Base-by-base conservation (phyloP, 2,113 vertebrate species). In the Podarcis muralis region DNA sequence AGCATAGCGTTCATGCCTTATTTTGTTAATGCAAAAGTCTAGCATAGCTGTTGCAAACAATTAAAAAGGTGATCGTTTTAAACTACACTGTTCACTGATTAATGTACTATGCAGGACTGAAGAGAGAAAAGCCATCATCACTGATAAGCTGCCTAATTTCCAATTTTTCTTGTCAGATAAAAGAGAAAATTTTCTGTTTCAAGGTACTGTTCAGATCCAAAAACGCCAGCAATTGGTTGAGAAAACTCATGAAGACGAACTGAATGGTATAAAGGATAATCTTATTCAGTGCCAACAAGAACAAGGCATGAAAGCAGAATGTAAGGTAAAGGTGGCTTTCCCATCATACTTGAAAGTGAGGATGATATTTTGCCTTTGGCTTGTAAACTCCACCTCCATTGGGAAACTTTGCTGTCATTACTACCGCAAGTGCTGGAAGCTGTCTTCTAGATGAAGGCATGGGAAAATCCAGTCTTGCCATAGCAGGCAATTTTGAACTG, bases 191-290 rank as follows among this genome's bases (percentile, higher is more conserved):
- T 80, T 89, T 90, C 48, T 95, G 81, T 92, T 94, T 94, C 77
- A 91, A 99, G 98, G 98, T 80, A 98, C 97, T 43, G 86, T 98
- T 89, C 98, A 99, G 94, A 95, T 97, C 94, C 97, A 98, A 93
- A 97, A 98, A 92, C 97, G 93, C 80, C 98, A 98, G 68, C 97
- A 96, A 87, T 90, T 96, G 85, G 96, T 97, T 87, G 97, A 96
- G 92, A 97, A 97, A 93, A 90, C 95, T 72, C 92, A 92, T 93
- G 96, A 95, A 84, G 95, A 91, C 57, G 96, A 97, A 86, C 87
- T 97, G 18, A 96, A 93, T 65, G 95, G 94, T 88, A 87, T 95
- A 90, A 97, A 95, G 90, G 97, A 97, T 91, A 95, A 96, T 92
- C 95, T 97, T 85, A 95, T 94, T 7, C 96, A 94, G 16, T 97